Base-by-base conservation (phyloP, 1,140 invertebrate species). In the Leucophenga varia region DNA sequence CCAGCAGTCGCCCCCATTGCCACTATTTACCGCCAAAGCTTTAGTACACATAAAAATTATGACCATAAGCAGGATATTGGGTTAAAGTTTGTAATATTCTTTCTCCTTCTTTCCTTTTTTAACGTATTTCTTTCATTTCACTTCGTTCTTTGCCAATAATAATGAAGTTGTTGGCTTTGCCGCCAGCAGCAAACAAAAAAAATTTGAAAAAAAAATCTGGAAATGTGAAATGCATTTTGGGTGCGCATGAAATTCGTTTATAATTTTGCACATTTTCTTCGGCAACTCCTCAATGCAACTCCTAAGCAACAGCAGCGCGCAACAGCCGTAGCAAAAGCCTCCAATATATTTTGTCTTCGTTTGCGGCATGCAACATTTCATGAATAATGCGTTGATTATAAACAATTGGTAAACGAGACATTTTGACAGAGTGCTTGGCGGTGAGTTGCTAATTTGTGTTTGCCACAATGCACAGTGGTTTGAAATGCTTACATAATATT, bases 1-100 rank as follows among this genome's bases (percentile, higher is more conserved):
- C 3, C 41, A 22, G 44, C 17, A 37, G 7, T 41, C 42, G 38
- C 35, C n/a, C n/a, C n/a, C n/a, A n/a, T n/a, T n/a, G n/a, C n/a
- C n/a, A n/a, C n/a, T n/a, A n/a, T n/a, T n/a, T n/a, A n/a, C n/a
- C 21, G n/a, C 7, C 20, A 9, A 18, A 10, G 5, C 18, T 21
- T n/a, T n/a, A n/a, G n/a, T 10, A 14, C 13, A 13, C 51, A 44
- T 22, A 32, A 49, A 63, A 70, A 58, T 70, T 70, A 70, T 65
- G 63, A 70, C 57, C 60, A 52, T 56, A 55, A 65, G 57, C 57
- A 65, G 65, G 65, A 70, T 70, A 65, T 70, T 65, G 65, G 68
- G 61, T 65, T 69, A 65, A 69, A 55, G 60, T 59, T 55, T 51
- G 54, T 49, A 43, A 13, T 30, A 8, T 30, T 30, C 12, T 8